Base-by-base conservation (phyloP, 2,888 invertebrate species). In the Netelia fuscicornis region DNA sequence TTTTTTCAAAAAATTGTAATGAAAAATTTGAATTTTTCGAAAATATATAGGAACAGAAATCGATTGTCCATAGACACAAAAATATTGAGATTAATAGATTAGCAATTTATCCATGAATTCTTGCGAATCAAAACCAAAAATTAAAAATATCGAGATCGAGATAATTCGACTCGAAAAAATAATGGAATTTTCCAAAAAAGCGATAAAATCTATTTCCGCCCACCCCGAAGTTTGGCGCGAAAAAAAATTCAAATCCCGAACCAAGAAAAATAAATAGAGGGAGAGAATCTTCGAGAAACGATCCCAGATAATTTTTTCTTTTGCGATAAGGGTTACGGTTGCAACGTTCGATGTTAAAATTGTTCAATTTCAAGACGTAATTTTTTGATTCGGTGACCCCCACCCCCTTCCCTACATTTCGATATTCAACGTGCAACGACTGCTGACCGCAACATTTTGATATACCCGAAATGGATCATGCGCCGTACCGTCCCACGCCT, bases 281-380 rank as follows among this genome's bases (percentile, higher is more conserved):
- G 10, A 48, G 37, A 23, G 81, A 72, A 37, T 23, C 81, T 70
- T 52, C 20, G 56, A n/a, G 70, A 78, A 81, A 56, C 70, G 64
- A 75, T 75, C 78, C 65, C 78, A 72, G 72, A 77, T 72, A 62
- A 60, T 77, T 62, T 75, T 75, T 52, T 70, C 13, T 58, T 58
- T 58, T 54, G n/a, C 54, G 60, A 42, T 65, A 25, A 62, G 42
- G 30, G 60, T 71, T 54, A 48, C 56, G 67, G 75, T 42, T 37
- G 23, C 17, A 77, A 52, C 65, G 78, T 81, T 74, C 68, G 70
- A 74, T 64, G 64, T 70, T 81, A 78, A 84, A 52, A 84, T 84
- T 84, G 84, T 78, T 78, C 84, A 84, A 81, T 84, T 84, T 84
- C 44, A 20, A 72, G 72, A 70, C 68, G 52, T 78, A 70, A 84